Conservation (phyloP, 2,888 invertebrate genomes). For the Eupithecia pulchellata region DNA sequence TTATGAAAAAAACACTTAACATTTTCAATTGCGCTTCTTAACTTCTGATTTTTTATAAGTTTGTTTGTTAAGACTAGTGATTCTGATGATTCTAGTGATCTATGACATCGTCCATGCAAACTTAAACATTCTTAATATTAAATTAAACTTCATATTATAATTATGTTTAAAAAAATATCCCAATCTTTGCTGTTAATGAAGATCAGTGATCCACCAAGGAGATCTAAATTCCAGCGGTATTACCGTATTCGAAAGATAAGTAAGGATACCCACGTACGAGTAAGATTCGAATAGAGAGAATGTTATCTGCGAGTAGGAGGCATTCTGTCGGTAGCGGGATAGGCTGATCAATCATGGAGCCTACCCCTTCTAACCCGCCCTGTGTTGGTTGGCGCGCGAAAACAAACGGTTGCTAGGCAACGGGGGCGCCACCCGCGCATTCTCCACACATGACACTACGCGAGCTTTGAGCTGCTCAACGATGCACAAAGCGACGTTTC, state of each 20-base stretch:
- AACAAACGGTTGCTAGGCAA: conserved; percentile 83
- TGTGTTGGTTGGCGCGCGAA: conserved; percentile 73
- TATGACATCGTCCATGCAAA: not conserved
- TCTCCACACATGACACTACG: conserved; percentile 70
- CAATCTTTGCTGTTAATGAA: not conserved
- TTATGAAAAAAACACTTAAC: not conserved
- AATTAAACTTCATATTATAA: too few species aligned
- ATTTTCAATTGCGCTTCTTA: too few species aligned
- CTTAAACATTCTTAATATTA: not conserved
- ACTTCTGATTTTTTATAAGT: too few species aligned
- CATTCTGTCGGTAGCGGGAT: conserved; percentile 75
- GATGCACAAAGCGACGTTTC: conserved; percentile 43
- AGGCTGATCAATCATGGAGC: conserved; percentile 85
- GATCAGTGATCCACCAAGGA: not conserved
- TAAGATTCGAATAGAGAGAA: conserved; percentile 29
- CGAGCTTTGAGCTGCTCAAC: conserved; percentile 45
- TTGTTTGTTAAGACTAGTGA: too few species aligned
- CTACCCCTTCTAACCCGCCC: conserved; percentile 84
- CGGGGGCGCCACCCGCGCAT: conserved; percentile 71
- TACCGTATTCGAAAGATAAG: conserved; percentile 13
- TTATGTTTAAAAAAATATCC: not conserved
- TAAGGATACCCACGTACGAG: conserved; percentile 17
- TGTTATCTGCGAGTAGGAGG: conserved; percentile 61
- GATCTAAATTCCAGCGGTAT: not conserved
- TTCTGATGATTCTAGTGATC: too few species aligned